These are phyloP conservation scores for Labeo rohita DNA, from an alignment of 2,113 vertebrate genomes.

Conservation along the genomic window DNA sequence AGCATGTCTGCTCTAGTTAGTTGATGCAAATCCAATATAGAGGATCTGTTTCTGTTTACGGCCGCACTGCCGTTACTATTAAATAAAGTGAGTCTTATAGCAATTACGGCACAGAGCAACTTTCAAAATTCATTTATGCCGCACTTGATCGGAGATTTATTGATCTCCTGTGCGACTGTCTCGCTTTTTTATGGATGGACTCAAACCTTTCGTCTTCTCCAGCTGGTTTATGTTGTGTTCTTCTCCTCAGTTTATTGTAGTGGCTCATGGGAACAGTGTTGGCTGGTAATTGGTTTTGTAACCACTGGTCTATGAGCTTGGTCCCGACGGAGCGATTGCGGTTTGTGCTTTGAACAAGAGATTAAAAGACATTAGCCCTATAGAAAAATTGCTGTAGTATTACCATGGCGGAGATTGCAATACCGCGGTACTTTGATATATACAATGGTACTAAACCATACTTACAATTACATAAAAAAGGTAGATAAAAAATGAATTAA, in stretches of 20 bases:
- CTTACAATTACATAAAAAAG: too few relatives aligned
- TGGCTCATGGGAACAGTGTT: conserved; percentile 15
- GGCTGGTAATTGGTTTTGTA: conserved; percentile 37
- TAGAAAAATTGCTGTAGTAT: background rate
- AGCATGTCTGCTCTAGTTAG: conserved; percentile 23
- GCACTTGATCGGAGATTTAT: background rate
- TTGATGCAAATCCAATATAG: conserved; percentile 32
- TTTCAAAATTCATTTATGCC: conserved; percentile 35
- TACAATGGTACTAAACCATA: background rate
- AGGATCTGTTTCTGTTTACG: conserved; percentile 22
- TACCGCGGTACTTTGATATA: too few relatives aligned
- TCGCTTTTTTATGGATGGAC: background rate
- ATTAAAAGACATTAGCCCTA: background rate
- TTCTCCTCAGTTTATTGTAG: conserved; percentile 5
- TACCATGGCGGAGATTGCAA: too few relatives aligned
- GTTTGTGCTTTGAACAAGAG: background rate
- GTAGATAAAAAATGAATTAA: too few relatives aligned
- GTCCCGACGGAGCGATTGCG: background rate
- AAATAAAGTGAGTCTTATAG: background rate
- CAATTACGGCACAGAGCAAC: conserved; percentile 13
- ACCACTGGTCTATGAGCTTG: conserved; percentile 28
- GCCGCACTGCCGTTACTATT: background rate
- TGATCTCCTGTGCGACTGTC: background rate
- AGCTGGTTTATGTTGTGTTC: background rate
- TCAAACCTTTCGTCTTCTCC: background rate